Evolutionary conservation across 2,113 vertebrate genomes (phyloP).

Genomic region (Mohoua ochrocephala): DNA sequence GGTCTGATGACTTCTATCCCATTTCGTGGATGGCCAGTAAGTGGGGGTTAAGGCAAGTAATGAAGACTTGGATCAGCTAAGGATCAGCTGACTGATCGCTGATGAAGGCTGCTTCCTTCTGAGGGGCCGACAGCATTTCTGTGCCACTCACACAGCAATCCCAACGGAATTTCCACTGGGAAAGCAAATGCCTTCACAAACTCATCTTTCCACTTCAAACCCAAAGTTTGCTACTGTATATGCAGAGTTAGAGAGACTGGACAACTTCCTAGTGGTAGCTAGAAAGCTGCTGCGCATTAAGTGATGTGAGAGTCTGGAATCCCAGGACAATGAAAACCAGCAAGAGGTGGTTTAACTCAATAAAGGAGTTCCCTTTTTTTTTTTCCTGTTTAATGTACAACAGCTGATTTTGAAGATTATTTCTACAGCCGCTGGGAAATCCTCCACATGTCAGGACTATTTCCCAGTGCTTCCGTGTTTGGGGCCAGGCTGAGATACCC

Average conservation of each 20-base stretch:
- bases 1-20: not conserved
- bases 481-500: not conserved
- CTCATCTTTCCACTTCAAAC: not conserved
- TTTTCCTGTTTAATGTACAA: not conserved
- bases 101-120: not conserved
- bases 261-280: not conserved
- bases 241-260: not conserved
- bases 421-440: not conserved
- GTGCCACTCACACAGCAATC: not conserved
- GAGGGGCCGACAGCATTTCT: not conserved
- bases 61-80: not conserved
- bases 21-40: not conserved
- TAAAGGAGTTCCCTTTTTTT: not conserved
- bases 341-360: slow-evolving; percentile 18
- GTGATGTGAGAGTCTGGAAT: not conserved
- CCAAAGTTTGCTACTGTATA: not conserved
- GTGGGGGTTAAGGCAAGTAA: not conserved
- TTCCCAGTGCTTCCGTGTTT: not conserved
- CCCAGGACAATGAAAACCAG: not conserved
- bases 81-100: not conserved
- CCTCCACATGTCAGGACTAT: not conserved
- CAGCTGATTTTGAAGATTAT: slow-evolving; percentile 18
- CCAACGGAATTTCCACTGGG: not conserved
- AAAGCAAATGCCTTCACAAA: not conserved
- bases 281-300: slow-evolving; percentile 11